Conservation (phyloP, 1,140 invertebrate species). For the Drosophila lini region DNA sequence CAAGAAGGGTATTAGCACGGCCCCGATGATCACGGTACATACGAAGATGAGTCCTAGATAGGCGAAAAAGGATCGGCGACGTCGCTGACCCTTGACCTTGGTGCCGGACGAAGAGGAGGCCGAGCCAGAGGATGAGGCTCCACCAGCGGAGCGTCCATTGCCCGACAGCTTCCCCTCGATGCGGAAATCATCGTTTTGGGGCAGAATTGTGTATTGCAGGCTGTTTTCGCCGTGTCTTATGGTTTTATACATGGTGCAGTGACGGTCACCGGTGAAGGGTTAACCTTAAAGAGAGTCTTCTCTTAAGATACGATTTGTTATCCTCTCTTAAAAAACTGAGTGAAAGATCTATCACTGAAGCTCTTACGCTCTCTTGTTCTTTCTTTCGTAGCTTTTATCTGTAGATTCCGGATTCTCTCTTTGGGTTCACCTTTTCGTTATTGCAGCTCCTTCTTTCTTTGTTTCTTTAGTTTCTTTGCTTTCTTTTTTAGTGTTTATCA, state of each 20-base stretch:
- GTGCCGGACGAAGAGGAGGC: slow-evolving; percentile 26
- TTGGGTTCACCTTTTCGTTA: neutral
- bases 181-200: slow-evolving; percentile 89
- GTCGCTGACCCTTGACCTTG: slow-evolving; percentile 47
- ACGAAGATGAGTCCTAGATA: slow-evolving; percentile 81
- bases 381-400: neutral
- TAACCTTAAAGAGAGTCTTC: neutral
- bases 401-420: neutral
- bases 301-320: no score
- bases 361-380: neutral
- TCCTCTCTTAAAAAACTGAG: neutral
- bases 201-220: slow-evolving; percentile 90
- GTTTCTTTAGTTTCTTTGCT: neutral
- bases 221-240: slow-evolving; percentile 90
- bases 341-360: neutral
- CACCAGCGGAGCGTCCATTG: slow-evolving; percentile 43
- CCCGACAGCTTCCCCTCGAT: slow-evolving; percentile 85
- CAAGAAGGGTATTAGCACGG: slow-evolving; percentile 78
- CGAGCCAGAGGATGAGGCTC: slow-evolving; percentile 28
- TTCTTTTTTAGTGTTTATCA: slow-evolving; percentile 6
- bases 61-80: slow-evolving; percentile 78
- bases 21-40: slow-evolving; percentile 81
- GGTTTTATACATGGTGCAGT: slow-evolving; percentile 88
- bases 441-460: slow-evolving; percentile 8
- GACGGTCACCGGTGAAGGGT: neutral